phyloP scores from a whole-genome alignment of 2,888 invertebrate species.

The Amiota mariae region DNA sequence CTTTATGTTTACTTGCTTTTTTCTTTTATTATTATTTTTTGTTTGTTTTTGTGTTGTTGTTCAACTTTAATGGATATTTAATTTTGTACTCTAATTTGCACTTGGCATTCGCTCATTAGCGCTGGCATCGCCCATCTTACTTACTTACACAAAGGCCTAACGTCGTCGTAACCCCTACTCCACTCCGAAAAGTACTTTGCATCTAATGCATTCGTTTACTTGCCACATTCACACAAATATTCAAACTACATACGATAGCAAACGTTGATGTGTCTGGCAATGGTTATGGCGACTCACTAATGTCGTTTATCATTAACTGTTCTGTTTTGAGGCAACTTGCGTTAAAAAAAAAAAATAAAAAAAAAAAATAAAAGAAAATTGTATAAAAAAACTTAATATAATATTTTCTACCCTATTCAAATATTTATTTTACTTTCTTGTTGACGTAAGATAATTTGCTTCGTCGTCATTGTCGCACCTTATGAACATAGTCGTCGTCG shows the following conservation, averaged over 20 bases:
- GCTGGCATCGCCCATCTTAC: not conserved
- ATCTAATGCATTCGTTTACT: constrained; percentile 4
- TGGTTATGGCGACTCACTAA: constrained; percentile 44
- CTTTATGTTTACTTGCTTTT: not conserved
- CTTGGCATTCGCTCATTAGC: constrained; percentile 24
- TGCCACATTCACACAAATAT: not conserved
- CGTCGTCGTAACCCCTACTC: no score
- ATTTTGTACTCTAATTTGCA: constrained; percentile 31
- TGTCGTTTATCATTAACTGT: constrained; percentile 62
- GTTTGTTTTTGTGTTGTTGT: not conserved
- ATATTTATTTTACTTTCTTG: constrained; percentile 42
- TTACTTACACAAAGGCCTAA: no score
- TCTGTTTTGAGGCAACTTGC: constrained; percentile 38
- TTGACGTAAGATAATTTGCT: constrained; percentile 64
- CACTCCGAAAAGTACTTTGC: not conserved
- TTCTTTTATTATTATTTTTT: not conserved
- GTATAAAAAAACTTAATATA: not conserved
- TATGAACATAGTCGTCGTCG: not conserved
- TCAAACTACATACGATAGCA: not conserved
- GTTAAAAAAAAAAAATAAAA: no score
- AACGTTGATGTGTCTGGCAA: not conserved
- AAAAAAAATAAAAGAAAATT: no score
- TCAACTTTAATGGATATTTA: constrained; percentile 26
- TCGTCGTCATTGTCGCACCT: constrained; percentile 29
- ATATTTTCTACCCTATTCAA: constrained; percentile 25